Conservation (phyloP, 1,140 invertebrate species). For the Dendrolimus punctatus region DNA sequence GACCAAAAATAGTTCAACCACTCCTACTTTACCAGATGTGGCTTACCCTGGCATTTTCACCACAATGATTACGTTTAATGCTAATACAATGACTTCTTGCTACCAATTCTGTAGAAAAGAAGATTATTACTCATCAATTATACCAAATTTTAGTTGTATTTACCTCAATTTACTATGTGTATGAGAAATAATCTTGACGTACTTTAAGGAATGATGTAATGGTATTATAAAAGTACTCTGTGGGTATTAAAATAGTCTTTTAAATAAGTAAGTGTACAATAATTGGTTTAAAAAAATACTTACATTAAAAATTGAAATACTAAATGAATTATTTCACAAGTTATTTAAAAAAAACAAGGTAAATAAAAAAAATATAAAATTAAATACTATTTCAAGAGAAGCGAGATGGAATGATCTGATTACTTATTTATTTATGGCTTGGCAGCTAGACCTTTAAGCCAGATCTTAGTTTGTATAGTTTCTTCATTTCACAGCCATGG, state of each 20-base stretch:
- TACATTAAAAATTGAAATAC: too few relatives aligned
- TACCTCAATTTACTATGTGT: neutral
- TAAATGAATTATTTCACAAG: too few relatives aligned
- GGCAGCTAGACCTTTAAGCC: too few relatives aligned
- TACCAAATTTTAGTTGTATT: neutral
- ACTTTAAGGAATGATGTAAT: constrained; percentile 29
- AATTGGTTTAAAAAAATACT: too few relatives aligned
- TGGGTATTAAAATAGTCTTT: too few relatives aligned
- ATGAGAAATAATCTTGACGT: neutral
- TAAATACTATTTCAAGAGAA: constrained; percentile 1
- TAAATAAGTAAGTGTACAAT: too few relatives aligned
- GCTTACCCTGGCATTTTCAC: constrained; percentile 66
- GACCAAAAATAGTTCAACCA: constrained; percentile 29
- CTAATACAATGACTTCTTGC: constrained; percentile 20
- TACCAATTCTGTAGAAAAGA: constrained; percentile 41
- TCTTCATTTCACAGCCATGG: too few relatives aligned
- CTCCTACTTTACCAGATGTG: constrained; percentile 42
- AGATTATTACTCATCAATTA: constrained; percentile 14
- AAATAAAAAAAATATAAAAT: neutral
- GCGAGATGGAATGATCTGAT: too few relatives aligned
- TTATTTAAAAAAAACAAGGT: neutral
- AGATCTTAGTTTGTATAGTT: too few relatives aligned
- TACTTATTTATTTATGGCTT: too few relatives aligned
- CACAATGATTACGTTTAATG: constrained; percentile 19
- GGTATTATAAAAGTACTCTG: constrained; percentile 24